phyloP scores from a whole-genome alignment of 35 echinoderm and acorn worm genomes.

The Acanthaster planci region DNA sequence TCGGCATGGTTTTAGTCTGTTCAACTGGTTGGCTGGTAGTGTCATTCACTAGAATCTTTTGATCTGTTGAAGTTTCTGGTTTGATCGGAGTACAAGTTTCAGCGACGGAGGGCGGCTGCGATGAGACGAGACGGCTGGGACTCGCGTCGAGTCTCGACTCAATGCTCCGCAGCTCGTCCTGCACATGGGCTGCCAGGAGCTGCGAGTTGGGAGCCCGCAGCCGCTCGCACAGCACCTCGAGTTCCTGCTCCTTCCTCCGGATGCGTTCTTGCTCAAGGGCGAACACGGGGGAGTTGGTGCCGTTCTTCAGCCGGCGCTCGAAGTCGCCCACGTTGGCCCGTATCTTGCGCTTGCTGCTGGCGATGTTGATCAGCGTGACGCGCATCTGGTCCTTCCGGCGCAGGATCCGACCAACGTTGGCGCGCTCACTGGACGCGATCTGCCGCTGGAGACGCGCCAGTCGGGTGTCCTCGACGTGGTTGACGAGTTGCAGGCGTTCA shows the following conservation, averaged over 20 bases:
- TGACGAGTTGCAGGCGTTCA: slow-evolving; percentile 56
- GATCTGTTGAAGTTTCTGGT: background rate
- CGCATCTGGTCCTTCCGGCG: slow-evolving; percentile 73
- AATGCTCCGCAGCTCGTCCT: slow-evolving; percentile 65
- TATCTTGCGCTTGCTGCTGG: slow-evolving; percentile 45
- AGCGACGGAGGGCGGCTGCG: background rate
- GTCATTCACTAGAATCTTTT: background rate
- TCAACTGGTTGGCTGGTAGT: background rate
- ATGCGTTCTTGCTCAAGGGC: slow-evolving; percentile 51
- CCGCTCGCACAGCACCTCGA: slow-evolving; percentile 27
- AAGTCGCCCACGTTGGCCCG: slow-evolving; percentile 54
- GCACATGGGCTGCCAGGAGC: slow-evolving; percentile 53
- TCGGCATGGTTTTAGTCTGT: background rate
- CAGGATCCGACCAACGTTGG: slow-evolving; percentile 56
- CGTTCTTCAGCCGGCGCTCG: slow-evolving; percentile 56
- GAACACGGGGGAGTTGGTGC: slow-evolving; percentile 63
- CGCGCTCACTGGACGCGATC: slow-evolving; percentile 37
- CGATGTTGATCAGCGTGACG: slow-evolving; percentile 59
- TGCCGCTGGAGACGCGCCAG: slow-evolving; percentile 38
- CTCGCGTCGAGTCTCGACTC: slow-evolving; percentile 28
- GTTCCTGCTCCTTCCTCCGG: slow-evolving; percentile 51
- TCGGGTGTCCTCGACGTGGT: slow-evolving; percentile 57
- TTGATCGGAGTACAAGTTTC: background rate
- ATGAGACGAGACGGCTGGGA: background rate
- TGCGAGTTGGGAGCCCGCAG: slow-evolving; percentile 70